Base-by-base conservation (phyloP, 2,113 vertebrate genomes). In the Xenopus laevis region DNA sequence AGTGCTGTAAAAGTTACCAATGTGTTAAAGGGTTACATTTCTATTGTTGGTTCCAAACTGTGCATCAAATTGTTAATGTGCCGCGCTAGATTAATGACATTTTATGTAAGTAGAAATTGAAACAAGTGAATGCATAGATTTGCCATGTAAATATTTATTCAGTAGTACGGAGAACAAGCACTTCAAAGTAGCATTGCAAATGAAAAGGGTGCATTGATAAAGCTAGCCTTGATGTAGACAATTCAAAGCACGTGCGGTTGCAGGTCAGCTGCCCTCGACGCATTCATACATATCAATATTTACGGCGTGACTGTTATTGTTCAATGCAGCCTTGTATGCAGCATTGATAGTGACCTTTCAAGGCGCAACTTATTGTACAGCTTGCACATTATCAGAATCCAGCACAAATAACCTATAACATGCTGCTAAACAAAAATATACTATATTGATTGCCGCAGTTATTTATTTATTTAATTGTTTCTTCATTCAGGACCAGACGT, bases 261-360 rank as follows among this genome's bases (percentile, higher is more conserved):
- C 92, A 83, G 87, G 93, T 90, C 92, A 92, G 91, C 89, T 94
- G 83, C 87, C 82, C 59, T 18, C 44, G 13, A 40, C 50, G 23
- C 13, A 58, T 68, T 83, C 78, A 80, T 12, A 17, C 85, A 84
- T 85, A 84, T 85, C 84, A 88, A 87, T 73, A 84, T 79, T 50
- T 74, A 87, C 30, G 94, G 94, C 95, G 85, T 71, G 95, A 96
- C 95, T 98, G 96, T 98, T 98, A 97, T 15, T 87, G 83, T 89
- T 83, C 88, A 92, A 88, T 89, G 84, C 84, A 84, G 92, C 86
- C 79, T 90, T 89, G 91, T 69, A 81, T 86, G 86, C 80, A 87
- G 86, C 82, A 86, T 88, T 78, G 72, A 63, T 60, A 63, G 18
- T 46, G 20, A 13, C 21, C 20, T 63, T 63, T 46, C 27, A 1